phyloP scores from a whole-genome alignment of 2,888 invertebrate species.

The Noctua comes region DNA sequence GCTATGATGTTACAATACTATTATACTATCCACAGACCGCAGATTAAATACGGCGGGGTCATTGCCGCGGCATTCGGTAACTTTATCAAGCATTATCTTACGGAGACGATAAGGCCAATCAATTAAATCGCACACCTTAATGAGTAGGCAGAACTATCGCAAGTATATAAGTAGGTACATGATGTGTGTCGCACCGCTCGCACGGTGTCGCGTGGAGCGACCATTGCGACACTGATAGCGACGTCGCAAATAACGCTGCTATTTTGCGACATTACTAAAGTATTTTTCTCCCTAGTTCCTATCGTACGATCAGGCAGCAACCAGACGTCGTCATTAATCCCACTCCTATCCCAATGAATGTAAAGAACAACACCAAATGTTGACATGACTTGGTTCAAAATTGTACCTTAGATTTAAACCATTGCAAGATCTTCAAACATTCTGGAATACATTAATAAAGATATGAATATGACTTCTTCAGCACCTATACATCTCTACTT shows the following conservation, averaged over 20 bases:
- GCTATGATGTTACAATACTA: too few species aligned
- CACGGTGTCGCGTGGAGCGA: conserved; percentile 5
- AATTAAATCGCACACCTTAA: conserved; percentile 3
- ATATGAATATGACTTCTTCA: too few species aligned
- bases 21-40: neutral
- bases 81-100: conserved; percentile 28
- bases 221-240: conserved; percentile 22
- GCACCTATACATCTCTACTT: too few species aligned
- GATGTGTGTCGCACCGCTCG: neutral
- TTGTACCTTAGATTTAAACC: too few species aligned
- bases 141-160: conserved; percentile 5
- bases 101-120: conserved; percentile 7
- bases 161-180: neutral
- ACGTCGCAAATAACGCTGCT: conserved; percentile 7
- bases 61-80: conserved; percentile 3
- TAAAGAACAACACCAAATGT: neutral
- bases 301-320: neutral
- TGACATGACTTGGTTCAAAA: neutral
- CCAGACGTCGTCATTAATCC: neutral
- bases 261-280: neutral
- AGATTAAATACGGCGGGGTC: neutral
- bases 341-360: neutral
- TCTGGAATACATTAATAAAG: too few species aligned
- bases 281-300: neutral
- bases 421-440: too few species aligned